phyloP scores from a whole-genome alignment of 2,113 vertebrate species.

The Nannospalax galili region DNA sequence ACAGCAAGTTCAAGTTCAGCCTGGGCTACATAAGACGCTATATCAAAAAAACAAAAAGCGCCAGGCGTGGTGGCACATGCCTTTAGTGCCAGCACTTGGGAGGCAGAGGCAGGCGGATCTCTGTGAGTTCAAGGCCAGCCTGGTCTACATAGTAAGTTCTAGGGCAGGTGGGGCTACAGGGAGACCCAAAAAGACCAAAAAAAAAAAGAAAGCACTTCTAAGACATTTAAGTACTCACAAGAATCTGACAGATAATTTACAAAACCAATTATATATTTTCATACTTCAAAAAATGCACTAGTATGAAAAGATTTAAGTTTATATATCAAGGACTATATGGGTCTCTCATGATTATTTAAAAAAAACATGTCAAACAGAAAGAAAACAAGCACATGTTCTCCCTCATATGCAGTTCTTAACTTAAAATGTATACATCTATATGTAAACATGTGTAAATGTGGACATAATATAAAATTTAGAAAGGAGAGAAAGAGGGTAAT shows the following conservation, averaged over 20 bases:
- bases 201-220: background rate
- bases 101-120: too few species aligned
- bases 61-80: background rate
- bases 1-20: too few species aligned
- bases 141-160: background rate
- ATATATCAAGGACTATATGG: conserved; percentile 26
- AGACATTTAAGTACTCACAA: conserved; percentile 48
- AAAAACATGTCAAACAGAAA: background rate
- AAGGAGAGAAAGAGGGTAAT: background rate
- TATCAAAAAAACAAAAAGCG: too few species aligned
- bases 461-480: background rate
- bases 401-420: background rate
- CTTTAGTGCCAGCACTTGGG: background rate
- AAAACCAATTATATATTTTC: conserved; percentile 25
- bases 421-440: background rate
- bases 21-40: too few species aligned
- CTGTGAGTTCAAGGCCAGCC: background rate
- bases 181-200: background rate
- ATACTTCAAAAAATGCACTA: conserved; percentile 33
- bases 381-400: background rate
- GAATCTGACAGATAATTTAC: background rate
- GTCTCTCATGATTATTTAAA: background rate
- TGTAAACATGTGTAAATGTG: background rate
- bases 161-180: background rate
- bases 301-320: conserved; percentile 37